A percentile compares a stretch with the other conserved stretches of the same genome.
phyloP scores from a whole-genome alignment of 2,888 invertebrate genomes.

The Charanyca ferruginea region DNA sequence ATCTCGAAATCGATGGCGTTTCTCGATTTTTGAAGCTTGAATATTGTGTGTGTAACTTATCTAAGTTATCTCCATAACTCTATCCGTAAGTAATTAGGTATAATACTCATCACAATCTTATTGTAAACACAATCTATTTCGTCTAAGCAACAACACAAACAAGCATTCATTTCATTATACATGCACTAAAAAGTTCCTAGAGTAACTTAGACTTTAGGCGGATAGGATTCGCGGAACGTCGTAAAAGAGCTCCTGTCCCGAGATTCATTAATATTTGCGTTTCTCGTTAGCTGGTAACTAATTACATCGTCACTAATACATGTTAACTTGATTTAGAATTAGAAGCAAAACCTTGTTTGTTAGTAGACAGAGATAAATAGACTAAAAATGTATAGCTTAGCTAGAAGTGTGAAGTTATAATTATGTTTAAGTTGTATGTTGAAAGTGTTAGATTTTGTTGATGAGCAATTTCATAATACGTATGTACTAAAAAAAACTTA shows the following conservation, averaged over 20 bases:
- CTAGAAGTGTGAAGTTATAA: neutral
- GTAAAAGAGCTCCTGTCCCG: constrained; percentile 46
- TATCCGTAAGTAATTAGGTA: too few species aligned
- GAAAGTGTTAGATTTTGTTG: neutral
- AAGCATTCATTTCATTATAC: neutral
- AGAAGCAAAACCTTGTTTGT: constrained; percentile 43
- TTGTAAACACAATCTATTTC: neutral
- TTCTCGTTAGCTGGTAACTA: constrained; percentile 68
- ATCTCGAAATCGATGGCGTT: too few species aligned
- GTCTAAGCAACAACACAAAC: neutral
- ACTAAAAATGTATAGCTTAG: neutral
- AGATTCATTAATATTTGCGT: constrained; percentile 69
- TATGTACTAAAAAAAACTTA: neutral
- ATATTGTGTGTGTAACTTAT: too few species aligned
- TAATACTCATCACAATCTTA: too few species aligned
- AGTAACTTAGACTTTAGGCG: neutral
- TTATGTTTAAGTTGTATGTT: neutral
- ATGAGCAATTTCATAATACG: neutral
- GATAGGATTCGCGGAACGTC: constrained; percentile 8
- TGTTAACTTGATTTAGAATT: constrained; percentile 67
- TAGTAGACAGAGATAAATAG: constrained; percentile 13
- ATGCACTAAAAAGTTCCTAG: neutral
- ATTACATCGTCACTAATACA: constrained; percentile 68
- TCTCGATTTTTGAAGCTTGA: too few species aligned
- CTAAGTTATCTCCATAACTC: too few species aligned